Evolutionary conservation across 92 coral and sea anemone species (phyloP).

Genomic region (Siderastrea siderea): DNA sequence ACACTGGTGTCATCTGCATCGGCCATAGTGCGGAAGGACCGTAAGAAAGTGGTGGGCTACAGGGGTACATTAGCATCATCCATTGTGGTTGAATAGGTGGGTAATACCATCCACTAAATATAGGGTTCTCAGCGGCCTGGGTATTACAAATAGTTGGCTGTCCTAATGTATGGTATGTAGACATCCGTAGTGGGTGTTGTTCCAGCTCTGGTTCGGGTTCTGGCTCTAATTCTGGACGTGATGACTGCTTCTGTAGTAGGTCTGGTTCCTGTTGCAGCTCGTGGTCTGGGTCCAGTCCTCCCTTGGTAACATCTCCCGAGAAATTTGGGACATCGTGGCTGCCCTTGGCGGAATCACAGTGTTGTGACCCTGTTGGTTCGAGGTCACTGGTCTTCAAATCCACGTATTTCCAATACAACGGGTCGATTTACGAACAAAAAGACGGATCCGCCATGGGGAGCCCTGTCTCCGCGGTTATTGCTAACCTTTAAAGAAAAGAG

Average conservation of each 20-base stretch:
- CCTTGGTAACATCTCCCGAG: background rate
- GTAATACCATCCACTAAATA: background rate
- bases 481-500: no score
- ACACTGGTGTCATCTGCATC: background rate
- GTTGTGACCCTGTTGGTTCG: background rate
- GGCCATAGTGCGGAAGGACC: background rate
- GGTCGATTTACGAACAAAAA: no score
- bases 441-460: no score
- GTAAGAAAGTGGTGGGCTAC: background rate
- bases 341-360: background rate
- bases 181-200: background rate
- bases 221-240: background rate
- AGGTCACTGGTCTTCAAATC: no score
- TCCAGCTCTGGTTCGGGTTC: background rate
- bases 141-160: conserved; percentile 7
- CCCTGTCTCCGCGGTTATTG: no score
- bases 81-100: background rate
- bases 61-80: background rate
- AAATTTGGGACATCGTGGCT: background rate
- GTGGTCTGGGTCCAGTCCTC: background rate
- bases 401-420: no score
- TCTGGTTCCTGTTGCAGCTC: background rate
- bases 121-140: background rate
- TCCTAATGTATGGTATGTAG: conserved; percentile 4
- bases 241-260: background rate